Percentiles rank a stretch among this genome's conserved stretches.
These are phyloP conservation scores for Caenorhabditis angaria DNA, from an alignment of 2,888 invertebrate genomes.

Conservation along the genomic window DNA sequence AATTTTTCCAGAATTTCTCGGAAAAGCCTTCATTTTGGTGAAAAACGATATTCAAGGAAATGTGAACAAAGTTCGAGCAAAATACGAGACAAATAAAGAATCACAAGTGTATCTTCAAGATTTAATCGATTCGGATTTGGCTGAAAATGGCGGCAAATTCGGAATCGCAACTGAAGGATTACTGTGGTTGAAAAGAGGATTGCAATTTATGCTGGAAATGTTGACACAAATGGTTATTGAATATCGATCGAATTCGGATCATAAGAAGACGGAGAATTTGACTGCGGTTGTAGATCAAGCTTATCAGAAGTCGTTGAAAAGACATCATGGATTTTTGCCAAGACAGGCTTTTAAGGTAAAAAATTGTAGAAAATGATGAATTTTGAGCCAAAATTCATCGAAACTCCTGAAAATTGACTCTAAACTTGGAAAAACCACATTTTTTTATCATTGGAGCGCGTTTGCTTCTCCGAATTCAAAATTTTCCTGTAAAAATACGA, in stretches of 20 bases:
- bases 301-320: conserved; percentile 65
- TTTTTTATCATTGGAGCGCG: too few relatives aligned
- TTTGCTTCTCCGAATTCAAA: background rate
- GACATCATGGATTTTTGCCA: conserved; percentile 69
- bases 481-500: too few relatives aligned
- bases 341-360: conserved; percentile 67
- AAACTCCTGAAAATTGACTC: too few relatives aligned
- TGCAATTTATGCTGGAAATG: conserved; percentile 71
- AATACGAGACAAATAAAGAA: conserved; percentile 57
- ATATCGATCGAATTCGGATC: conserved; percentile 48
- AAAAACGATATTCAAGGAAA: conserved; percentile 69
- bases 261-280: conserved; percentile 60
- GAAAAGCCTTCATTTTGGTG: conserved; percentile 62
- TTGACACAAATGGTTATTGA: conserved; percentile 61
- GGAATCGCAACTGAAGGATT: conserved; percentile 70
- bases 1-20: conserved; percentile 60
- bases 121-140: conserved; percentile 66
- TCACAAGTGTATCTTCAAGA: conserved; percentile 60
- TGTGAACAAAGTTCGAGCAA: conserved; percentile 64
- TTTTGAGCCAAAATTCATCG: too few relatives aligned
- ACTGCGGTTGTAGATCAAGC: conserved; percentile 54
- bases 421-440: too few relatives aligned
- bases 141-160: conserved; percentile 62
- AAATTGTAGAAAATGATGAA: too few relatives aligned
- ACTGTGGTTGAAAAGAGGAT: conserved; percentile 70